Conservation (phyloP, 2,113 vertebrate species). For the Aegithalos caudatus region DNA sequence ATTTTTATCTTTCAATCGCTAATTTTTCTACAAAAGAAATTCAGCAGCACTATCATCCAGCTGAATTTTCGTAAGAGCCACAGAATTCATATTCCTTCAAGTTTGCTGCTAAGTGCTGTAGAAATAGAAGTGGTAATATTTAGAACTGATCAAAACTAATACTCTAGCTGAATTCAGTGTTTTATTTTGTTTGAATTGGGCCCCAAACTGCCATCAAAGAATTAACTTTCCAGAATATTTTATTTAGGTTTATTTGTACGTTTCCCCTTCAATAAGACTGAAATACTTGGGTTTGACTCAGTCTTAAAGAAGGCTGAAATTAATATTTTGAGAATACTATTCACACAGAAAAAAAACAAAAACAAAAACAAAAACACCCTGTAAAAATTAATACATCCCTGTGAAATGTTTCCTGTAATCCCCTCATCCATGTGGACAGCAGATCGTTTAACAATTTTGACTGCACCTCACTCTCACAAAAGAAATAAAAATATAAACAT, state of each 20-base stretch:
- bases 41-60: neutral
- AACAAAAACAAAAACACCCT: no score
- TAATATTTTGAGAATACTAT: neutral
- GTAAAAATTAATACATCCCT: neutral
- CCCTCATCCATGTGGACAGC: neutral
- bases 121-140: neutral
- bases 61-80: neutral
- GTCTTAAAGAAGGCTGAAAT: neutral
- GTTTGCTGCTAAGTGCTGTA: neutral
- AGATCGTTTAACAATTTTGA: neutral
- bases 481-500: neutral
- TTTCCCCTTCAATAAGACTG: neutral
- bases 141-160: neutral
- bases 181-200: neutral
- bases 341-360: neutral
- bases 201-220: neutral
- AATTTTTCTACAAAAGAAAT: neutral
- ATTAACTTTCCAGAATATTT: neutral
- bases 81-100: neutral
- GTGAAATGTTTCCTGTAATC: neutral
- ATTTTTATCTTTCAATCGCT: neutral
- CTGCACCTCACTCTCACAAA: neutral
- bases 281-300: neutral
- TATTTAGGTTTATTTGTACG: neutral
- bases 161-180: neutral